Conservation (phyloP, 2,888 invertebrate species). For the Schrankia costaestrigalis region DNA sequence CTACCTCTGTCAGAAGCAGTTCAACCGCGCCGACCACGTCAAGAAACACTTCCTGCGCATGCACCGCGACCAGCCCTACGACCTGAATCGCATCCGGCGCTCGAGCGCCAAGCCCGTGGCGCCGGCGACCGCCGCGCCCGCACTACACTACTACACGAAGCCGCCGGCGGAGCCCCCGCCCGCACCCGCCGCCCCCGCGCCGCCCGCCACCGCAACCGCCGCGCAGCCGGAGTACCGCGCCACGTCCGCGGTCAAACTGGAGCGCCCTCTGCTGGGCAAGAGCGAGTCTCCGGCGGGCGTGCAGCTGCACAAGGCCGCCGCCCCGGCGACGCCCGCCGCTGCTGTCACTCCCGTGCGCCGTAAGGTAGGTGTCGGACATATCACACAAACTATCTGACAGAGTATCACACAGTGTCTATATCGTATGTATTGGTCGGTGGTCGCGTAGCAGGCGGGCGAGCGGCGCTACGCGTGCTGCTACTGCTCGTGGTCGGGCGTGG, state of each 20-base stretch:
- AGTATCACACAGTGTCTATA: too few species aligned
- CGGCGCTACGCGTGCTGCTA: conserved; percentile 92
- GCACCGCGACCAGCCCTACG: conserved; percentile 94
- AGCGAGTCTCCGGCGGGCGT: conserved; percentile 62
- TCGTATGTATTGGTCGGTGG: too few species aligned
- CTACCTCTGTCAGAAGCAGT: conserved; percentile 95
- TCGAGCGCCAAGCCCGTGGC: conserved; percentile 81
- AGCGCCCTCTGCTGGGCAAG: conserved; percentile 63
- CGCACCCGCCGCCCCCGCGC: conserved; percentile 35
- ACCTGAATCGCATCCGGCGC: conserved; percentile 89
- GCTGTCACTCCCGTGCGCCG: conserved; percentile 25
- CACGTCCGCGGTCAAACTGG: conserved; percentile 53
- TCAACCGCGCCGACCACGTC: conserved; percentile 96
- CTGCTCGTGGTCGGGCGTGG: conserved; percentile 95
- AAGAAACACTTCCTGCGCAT: conserved; percentile 96
- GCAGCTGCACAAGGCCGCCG: conserved; percentile 29
- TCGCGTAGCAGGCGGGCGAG: conserved; percentile 72
- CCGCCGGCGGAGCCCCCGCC: conserved; percentile 61
- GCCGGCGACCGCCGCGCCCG: conserved; percentile 31
- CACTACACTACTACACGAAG: conserved; percentile 62
- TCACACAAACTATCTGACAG: background rate
- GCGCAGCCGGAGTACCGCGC: conserved; percentile 33
- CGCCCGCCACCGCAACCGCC: conserved; percentile 26
- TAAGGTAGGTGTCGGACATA: conserved; percentile 35
- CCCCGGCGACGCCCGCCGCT: conserved; percentile 23